Evolutionary conservation across 2,797 vertebrate species (phyloP), one percentile per base, ranked within the genome.

Genomic region (Fringilla coelebs): DNA sequence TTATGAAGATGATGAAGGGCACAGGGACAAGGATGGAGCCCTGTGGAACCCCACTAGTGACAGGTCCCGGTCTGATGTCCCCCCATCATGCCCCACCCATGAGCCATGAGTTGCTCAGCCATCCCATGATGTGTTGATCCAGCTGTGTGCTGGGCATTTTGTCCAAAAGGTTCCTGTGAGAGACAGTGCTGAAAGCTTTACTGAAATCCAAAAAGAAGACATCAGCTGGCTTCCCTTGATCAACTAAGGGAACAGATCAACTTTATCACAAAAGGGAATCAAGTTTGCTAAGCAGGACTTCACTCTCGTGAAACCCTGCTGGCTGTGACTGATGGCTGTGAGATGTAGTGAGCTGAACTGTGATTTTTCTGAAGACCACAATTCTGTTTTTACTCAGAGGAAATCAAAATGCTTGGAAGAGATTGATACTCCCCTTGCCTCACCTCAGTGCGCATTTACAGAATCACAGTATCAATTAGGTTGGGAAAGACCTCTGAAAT

Each of bases 221-320:
- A 77, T 46, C 5, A 46, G 1, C 6, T 61, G 55, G 4, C 34
- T 70, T 61, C 7, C 40, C n/a, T 76, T 68, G 29, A 29, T 61
- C 29, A 40, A 0, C 40, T 26, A 15, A 11, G 20, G 38, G 40
- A 9, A 43, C 17, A 43, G 41, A 43, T 43, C 17, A 43, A 52
- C 13, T 46, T 61, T 46, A 1, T 46, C 16, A 14, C 54, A n/a
- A 31, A 85, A 77, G n/a, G 40, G 17, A 22, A 14, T 77, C 25
- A 70, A n/a, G 13, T 62, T 46, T 70, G 25, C 1, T 48, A 34
- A 77, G 41, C 25, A 48, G 41, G 34, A 31, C 13, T 34, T 40
- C 1, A 9, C 4, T 55, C 31, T 41, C 0, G 0, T 70, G 41
- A 70, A 40, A 11, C 34, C 10, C 16, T 73, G 17, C 34, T 83